These are phyloP conservation scores for Danio aesculapii DNA, from an alignment of 2,797 vertebrate species.

Conservation along the genomic window DNA sequence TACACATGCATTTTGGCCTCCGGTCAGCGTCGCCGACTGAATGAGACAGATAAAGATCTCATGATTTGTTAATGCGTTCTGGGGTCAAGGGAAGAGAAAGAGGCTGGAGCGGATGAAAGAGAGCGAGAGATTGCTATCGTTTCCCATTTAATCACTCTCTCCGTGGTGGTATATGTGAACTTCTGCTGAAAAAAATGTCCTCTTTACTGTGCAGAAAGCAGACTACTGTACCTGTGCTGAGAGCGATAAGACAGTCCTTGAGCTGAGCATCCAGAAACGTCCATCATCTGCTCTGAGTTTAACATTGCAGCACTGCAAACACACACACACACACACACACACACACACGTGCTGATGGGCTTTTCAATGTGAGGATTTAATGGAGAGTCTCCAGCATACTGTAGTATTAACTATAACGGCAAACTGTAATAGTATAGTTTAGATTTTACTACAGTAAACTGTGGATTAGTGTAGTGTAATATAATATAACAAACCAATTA, in stretches of 20 bases:
- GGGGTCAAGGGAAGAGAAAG: constrained; percentile 43
- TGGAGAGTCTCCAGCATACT: no score
- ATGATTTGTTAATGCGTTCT: constrained; percentile 58
- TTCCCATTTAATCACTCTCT: constrained; percentile 55
- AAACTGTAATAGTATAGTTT: no score
- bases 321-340: background rate
- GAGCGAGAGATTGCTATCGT: constrained; percentile 56
- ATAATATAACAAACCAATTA: no score
- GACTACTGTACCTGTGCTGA: constrained; percentile 46
- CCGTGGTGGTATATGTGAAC: constrained; percentile 35
- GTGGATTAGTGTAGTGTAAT: no score
- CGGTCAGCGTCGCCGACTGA: constrained; percentile 28
- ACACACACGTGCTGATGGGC: no score
- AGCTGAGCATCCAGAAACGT: constrained; percentile 45
- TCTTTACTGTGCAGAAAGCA: constrained; percentile 24
- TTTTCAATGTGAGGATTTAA: no score
- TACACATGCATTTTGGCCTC: constrained; percentile 32
- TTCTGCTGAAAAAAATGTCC: constrained; percentile 35
- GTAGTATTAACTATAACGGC: no score
- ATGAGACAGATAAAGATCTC: constrained; percentile 49
- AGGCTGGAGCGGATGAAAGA: background rate
- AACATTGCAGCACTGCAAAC: constrained; percentile 1
- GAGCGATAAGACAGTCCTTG: constrained; percentile 60
- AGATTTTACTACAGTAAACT: no score
- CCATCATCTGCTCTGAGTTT: constrained; percentile 19